These are phyloP conservation scores for Zele albiditarsus DNA, from an alignment of 2,888 invertebrate genomes.

Conservation along the genomic window DNA sequence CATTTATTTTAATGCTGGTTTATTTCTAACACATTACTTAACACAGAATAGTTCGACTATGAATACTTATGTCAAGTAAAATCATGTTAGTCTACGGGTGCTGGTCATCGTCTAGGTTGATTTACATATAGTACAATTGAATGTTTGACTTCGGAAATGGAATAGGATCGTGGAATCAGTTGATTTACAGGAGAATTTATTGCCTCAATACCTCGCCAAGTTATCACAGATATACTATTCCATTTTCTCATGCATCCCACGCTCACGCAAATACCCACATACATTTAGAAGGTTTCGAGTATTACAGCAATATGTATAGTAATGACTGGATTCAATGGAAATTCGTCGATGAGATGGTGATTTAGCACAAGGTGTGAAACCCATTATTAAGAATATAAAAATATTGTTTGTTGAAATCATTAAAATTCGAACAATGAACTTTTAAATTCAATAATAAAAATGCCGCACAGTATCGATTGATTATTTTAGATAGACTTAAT, in stretches of 20 bases:
- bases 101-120: constrained; percentile 21
- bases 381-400: neutral
- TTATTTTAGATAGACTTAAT: neutral
- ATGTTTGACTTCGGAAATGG: neutral
- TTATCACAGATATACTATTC: neutral
- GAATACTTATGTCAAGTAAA: neutral
- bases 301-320: neutral
- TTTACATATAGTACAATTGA: constrained; percentile 17
- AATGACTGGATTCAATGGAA: neutral
- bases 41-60: neutral
- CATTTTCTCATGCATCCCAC: neutral
- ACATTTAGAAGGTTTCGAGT: neutral
- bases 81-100: neutral
- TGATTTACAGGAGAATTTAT: constrained; percentile 15
- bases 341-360: neutral
- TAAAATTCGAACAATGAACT: neutral
- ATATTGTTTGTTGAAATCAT: neutral
- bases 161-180: constrained; percentile 11
- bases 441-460: neutral
- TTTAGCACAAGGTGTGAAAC: neutral
- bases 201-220: constrained; percentile 23
- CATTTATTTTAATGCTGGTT: neutral
- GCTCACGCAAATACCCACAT: neutral
- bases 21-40: neutral
- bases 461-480: neutral